phyloP scores from a whole-genome alignment of 2,113 vertebrate genomes.

The Loxodonta africana region DNA sequence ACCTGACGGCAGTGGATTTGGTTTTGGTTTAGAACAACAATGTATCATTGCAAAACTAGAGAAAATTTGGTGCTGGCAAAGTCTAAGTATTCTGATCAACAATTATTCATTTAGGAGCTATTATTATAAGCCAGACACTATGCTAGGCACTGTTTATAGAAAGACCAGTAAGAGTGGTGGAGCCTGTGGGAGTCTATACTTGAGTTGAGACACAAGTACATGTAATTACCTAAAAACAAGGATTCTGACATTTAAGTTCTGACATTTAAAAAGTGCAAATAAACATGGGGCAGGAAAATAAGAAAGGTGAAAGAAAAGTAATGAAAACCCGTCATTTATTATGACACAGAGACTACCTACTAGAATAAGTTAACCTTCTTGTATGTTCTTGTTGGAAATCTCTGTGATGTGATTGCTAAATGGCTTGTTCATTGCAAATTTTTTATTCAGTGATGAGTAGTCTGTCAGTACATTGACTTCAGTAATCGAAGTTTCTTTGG shows the following conservation, averaged over 20 bases:
- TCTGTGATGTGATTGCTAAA: background rate
- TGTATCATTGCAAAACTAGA: slow-evolving; percentile 50
- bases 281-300: background rate
- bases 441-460: background rate
- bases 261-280: background rate
- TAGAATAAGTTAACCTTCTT: background rate
- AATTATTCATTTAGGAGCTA: background rate
- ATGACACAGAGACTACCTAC: background rate
- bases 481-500: slow-evolving; percentile 38
- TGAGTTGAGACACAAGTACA: background rate
- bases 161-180: background rate
- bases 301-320: background rate
- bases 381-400: background rate
- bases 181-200: background rate
- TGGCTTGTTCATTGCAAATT: background rate
- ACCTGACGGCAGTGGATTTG: too few relatives aligned
- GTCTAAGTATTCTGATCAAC: background rate
- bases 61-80: background rate
- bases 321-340: background rate
- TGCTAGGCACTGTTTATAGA: background rate
- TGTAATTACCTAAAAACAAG: background rate
- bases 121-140: background rate
- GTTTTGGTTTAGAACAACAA: too few relatives aligned
- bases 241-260: background rate
- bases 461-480: background rate